Evolutionary conservation across 2,888 invertebrate genomes (phyloP).

Genomic region (Acholoe squamosa): DNA sequence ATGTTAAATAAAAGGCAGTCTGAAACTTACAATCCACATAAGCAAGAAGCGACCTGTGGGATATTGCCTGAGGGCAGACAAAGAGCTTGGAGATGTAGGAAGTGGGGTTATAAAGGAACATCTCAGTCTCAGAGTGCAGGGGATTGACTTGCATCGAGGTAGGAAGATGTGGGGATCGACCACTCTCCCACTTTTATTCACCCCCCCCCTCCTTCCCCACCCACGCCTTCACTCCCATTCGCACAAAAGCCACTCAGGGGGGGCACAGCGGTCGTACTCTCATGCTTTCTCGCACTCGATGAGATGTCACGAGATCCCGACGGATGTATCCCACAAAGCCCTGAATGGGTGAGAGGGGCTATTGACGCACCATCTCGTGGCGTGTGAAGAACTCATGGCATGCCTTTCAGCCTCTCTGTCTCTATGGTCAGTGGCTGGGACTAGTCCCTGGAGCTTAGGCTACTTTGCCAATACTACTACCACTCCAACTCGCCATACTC

Average conservation of each 20-base stretch:
- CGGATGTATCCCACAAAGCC: constrained; percentile 44
- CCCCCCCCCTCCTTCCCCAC: neutral
- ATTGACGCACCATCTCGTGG: neutral
- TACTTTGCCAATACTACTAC: constrained; percentile 9
- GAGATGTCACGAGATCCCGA: constrained; percentile 51
- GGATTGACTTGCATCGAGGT: neutral
- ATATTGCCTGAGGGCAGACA: neutral
- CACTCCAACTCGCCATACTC: neutral
- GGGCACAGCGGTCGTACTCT: constrained; percentile 26
- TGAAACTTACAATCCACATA: neutral
- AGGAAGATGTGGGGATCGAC: neutral
- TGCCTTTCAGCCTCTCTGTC: neutral
- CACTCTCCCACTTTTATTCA: neutral
- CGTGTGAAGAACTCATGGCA: neutral
- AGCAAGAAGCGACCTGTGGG: neutral
- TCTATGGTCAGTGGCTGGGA: neutral
- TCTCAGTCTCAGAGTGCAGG: no score
- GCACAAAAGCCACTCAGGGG: constrained; percentile 42
- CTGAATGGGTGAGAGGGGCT: constrained; percentile 38
- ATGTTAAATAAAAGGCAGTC: neutral
- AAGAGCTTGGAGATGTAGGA: neutral
- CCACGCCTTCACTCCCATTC: neutral
- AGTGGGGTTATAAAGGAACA: neutral
- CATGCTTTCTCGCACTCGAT: constrained; percentile 39
- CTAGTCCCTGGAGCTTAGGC: neutral